A percentile compares a stretch with the other conserved stretches of the same genome.
Evolutionary conservation across 2,113 vertebrate genomes (phyloP).

Genomic region (Tachuris rubrigastra): DNA sequence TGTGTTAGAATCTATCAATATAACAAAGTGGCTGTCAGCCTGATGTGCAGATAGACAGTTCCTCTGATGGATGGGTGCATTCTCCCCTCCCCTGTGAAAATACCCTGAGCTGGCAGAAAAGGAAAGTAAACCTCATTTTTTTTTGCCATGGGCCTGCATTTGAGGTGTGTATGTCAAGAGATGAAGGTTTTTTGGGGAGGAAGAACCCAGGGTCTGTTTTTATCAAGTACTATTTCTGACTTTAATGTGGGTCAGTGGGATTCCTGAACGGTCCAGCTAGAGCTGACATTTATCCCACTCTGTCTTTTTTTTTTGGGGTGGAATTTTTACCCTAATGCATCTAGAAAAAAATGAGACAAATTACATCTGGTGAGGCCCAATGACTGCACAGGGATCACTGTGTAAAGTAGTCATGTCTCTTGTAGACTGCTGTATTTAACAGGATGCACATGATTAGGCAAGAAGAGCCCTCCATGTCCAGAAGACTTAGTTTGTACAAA

Average conservation of each 20-base stretch:
- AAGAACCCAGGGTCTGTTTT: neutral
- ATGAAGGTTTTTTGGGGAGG: neutral
- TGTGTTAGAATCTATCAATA: conserved; percentile 14
- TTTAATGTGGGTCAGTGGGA: neutral
- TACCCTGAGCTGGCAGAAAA: neutral
- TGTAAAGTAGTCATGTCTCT: neutral
- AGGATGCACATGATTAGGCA: neutral
- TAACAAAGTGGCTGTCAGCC: conserved; percentile 8
- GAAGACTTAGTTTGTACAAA: neutral
- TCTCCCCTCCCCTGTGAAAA: neutral
- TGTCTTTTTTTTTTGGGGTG: neutral
- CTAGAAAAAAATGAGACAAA: neutral
- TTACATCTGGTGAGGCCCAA: neutral
- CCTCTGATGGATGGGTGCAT: neutral
- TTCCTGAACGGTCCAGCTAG: neutral
- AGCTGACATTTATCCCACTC: neutral
- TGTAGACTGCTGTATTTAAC: neutral
- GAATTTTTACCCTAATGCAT: neutral
- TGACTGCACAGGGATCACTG: neutral
- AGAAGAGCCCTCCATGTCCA: neutral
- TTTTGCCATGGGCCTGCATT: neutral
- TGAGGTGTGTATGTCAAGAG: neutral
- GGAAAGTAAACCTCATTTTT: neutral
- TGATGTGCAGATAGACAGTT: neutral
- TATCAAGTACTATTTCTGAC: neutral